These are phyloP conservation scores for Saccopteryx leptura DNA, from an alignment of 2,113 vertebrate genomes.

Conservation along the genomic window DNA sequence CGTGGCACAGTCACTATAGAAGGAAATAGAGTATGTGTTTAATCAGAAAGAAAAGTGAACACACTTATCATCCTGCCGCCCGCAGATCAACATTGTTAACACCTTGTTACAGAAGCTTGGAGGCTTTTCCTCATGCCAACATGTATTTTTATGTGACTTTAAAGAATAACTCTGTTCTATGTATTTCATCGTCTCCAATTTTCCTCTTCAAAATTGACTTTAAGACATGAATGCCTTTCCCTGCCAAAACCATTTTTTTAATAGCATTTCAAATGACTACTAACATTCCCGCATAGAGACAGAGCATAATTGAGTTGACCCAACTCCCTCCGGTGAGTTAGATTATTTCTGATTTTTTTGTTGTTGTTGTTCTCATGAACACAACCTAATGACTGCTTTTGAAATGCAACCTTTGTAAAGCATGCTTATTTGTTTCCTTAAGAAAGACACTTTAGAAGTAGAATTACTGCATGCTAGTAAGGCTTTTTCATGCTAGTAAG, in stretches of 20 bases:
- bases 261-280: background rate
- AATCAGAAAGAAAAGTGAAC: background rate
- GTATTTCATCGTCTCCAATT: background rate
- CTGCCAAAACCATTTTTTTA: background rate
- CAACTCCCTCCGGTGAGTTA: background rate
- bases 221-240: slow-evolving; percentile 10
- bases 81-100: background rate
- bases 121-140: background rate
- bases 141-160: background rate
- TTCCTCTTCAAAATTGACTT: slow-evolving; percentile 17
- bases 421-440: background rate
- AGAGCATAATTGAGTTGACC: background rate
- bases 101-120: background rate
- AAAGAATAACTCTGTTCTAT: background rate
- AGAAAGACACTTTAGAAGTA: background rate
- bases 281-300: background rate
- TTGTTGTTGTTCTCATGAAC: background rate
- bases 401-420: background rate
- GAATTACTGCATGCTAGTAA: background rate
- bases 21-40: background rate
- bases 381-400: background rate
- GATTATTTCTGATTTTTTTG: background rate
- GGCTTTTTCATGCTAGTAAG: background rate
- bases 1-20: background rate
- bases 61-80: background rate